A percentile compares a stretch with the other conserved stretches of the same genome.
These are phyloP conservation scores for Nomada ferruginata DNA, from an alignment of 2,888 invertebrate genomes.

Conservation along the genomic window DNA sequence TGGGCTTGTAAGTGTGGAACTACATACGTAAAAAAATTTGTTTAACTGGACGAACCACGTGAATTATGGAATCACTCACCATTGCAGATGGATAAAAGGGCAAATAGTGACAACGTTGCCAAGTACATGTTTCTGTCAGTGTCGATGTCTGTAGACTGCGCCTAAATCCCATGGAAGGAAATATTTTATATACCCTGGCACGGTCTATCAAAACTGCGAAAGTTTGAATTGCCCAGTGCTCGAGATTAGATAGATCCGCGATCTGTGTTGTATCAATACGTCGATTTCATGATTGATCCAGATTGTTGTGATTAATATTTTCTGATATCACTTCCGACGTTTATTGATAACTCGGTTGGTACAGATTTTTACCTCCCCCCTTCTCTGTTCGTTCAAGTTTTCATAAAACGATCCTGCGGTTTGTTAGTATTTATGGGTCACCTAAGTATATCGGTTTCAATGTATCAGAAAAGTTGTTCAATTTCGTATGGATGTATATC, in stretches of 20 bases:
- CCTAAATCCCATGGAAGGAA: neutral
- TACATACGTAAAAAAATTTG: neutral
- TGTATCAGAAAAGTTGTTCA: neutral
- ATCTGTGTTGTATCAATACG: conserved; percentile 25
- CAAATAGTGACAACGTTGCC: conserved; percentile 36
- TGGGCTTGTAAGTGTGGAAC: too few species aligned
- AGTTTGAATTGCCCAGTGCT: neutral
- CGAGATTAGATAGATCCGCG: conserved; percentile 46
- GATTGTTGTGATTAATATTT: conserved; percentile 36
- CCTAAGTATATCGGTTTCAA: neutral
- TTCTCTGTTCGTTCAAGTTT: neutral
- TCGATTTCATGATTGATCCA: conserved; percentile 26
- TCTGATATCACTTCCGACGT: conserved; percentile 62
- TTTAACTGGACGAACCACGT: neutral
- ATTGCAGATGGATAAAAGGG: conserved; percentile 43
- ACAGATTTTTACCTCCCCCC: neutral
- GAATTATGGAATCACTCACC: conserved; percentile 41
- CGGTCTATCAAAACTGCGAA: conserved; percentile 18
- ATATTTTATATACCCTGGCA: conserved; percentile 51
- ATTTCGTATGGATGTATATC: neutral
- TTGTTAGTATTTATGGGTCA: neutral
- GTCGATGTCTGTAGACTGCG: neutral
- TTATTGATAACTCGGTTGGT: conserved; percentile 44
- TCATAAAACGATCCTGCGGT: neutral
- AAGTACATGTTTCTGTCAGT: conserved; percentile 38